These are phyloP conservation scores for Ricordea florida DNA, from an alignment of 92 coral and sea anemone genomes.

Conservation along the genomic window DNA sequence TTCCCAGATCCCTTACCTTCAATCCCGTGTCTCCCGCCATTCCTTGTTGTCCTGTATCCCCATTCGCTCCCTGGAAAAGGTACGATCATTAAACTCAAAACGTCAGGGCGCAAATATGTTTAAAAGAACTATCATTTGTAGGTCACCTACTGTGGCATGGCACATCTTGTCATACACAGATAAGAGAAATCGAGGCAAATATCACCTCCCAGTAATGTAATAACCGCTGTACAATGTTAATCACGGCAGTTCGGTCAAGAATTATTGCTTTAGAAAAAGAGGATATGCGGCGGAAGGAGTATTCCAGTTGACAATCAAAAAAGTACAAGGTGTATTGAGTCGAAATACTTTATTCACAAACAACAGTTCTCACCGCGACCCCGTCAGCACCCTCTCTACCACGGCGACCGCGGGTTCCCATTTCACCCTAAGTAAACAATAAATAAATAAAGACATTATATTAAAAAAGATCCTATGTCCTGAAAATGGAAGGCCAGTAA, in stretches of 20 bases:
- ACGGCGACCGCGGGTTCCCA: conserved; percentile 17
- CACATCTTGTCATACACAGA: too few species aligned
- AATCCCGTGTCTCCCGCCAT: background rate
- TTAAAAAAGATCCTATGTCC: background rate
- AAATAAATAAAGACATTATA: background rate
- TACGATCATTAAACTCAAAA: background rate
- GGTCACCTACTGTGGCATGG: too few species aligned
- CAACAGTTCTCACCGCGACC: background rate
- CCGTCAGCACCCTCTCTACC: conserved; percentile 8
- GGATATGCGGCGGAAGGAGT: too few species aligned
- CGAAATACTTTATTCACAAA: too few species aligned
- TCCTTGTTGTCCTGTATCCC: conserved; percentile 11
- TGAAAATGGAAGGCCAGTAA: background rate
- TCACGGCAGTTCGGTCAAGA: too few species aligned
- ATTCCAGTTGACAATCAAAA: too few species aligned
- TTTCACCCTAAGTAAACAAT: background rate
- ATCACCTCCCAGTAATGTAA: too few species aligned
- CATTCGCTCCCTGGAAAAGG: conserved; percentile 1
- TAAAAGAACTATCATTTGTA: too few species aligned
- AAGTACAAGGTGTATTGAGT: background rate
- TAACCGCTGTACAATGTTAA: too few species aligned
- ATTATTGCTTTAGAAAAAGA: too few species aligned
- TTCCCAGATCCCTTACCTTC: background rate
- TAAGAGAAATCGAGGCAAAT: too few species aligned
- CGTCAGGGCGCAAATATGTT: too few species aligned